Conservation (phyloP, 2,888 invertebrate species). For the Gryllus longicercus region DNA sequence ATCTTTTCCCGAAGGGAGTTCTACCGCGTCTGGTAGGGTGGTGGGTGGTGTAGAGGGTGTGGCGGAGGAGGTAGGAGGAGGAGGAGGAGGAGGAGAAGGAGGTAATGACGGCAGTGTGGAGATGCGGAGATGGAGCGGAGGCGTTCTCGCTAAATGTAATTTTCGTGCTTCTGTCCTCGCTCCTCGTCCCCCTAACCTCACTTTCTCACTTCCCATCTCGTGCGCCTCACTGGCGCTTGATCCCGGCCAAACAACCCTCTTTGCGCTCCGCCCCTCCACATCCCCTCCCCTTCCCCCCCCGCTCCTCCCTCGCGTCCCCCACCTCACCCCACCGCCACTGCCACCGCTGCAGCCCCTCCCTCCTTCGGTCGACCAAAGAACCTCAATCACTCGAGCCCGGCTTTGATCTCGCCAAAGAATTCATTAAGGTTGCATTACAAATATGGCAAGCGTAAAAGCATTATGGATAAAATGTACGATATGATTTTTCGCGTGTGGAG, state of each 20-base stretch:
- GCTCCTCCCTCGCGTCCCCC: not conserved
- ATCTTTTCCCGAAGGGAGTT: slow-evolving; percentile 19
- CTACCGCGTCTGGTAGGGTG: too few species aligned
- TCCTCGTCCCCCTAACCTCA: not conserved
- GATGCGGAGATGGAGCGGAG: too few species aligned
- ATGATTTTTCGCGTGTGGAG: slow-evolving; percentile 9
- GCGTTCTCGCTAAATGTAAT: too few species aligned
- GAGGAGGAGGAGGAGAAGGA: too few species aligned
- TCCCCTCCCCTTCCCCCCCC: too few species aligned
- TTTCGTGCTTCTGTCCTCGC: not conserved
- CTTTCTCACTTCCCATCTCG: not conserved
- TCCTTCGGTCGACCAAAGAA: slow-evolving; percentile 18
- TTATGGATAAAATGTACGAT: slow-evolving; percentile 20
- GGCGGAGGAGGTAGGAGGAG: too few species aligned
- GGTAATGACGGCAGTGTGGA: too few species aligned
- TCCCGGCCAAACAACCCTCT: slow-evolving; percentile 17
- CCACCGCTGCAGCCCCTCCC: not conserved
- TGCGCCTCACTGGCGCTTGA: not conserved
- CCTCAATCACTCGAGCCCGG: slow-evolving; percentile 29
- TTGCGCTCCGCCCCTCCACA: not conserved
- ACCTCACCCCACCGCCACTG: not conserved
- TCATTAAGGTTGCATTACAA: slow-evolving; percentile 31
- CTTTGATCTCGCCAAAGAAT: slow-evolving; percentile 33
- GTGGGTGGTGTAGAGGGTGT: too few species aligned
- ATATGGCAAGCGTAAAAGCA: slow-evolving; percentile 24